These are phyloP conservation scores for Drepana falcataria DNA, from an alignment of 2,888 invertebrate species.

Conservation along the genomic window DNA sequence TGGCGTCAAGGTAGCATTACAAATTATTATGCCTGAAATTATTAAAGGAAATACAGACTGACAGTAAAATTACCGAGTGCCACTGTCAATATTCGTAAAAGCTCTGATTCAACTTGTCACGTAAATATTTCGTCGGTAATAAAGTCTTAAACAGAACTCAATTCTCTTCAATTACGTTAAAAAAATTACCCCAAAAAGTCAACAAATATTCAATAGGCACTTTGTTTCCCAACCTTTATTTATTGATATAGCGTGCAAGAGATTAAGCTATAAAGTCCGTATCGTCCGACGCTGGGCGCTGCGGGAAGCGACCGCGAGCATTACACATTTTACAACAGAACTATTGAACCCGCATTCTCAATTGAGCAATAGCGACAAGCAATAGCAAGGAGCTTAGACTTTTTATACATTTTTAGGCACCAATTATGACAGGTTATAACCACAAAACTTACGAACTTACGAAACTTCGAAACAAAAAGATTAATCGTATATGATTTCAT, in stretches of 20 bases:
- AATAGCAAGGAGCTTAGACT: not conserved
- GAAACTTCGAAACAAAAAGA: no score
- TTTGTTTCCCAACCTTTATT: slow-evolving; percentile 37
- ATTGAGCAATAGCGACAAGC: not conserved
- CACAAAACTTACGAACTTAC: no score
- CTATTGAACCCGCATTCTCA: not conserved
- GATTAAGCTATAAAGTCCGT: slow-evolving; percentile 73
- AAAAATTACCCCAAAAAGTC: not conserved
- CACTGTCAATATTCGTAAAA: no score
- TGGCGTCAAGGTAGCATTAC: no score
- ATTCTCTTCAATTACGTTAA: not conserved
- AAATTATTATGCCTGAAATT: no score
- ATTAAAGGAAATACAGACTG: no score
- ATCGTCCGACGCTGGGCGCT: slow-evolving; percentile 59
- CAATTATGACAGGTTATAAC: no score
- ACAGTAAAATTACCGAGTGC: no score
- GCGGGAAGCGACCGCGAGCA: slow-evolving; percentile 55
- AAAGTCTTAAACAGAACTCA: not conserved
- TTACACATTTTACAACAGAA: slow-evolving; percentile 59
- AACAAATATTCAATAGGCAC: not conserved
- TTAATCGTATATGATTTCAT: no score
- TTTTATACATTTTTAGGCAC: no score
- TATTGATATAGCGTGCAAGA: slow-evolving; percentile 65
- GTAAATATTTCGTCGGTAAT: not conserved
- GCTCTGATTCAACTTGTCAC: not conserved